These are phyloP conservation scores for Polyploca ridens DNA, from an alignment of 2,888 invertebrate species.

Conservation along the genomic window DNA sequence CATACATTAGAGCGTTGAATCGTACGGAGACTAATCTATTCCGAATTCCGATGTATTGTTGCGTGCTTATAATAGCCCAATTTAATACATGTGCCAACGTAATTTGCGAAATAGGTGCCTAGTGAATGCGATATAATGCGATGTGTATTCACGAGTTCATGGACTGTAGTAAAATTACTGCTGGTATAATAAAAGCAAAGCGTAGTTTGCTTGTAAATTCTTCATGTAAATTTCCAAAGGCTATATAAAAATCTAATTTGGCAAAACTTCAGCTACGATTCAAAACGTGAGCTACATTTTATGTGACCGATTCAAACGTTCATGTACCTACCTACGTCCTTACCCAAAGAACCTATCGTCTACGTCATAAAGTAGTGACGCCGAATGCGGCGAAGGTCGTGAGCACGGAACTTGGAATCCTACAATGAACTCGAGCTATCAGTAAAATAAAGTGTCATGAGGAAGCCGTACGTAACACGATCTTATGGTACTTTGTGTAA, in stretches of 20 bases:
- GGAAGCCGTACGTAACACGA: too few relatives aligned
- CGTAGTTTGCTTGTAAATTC: conserved; percentile 3
- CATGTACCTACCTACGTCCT: not conserved
- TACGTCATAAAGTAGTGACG: too few relatives aligned
- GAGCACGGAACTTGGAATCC: too few relatives aligned
- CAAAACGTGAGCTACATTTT: not conserved
- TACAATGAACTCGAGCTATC: too few relatives aligned
- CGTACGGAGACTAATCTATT: conserved; percentile 8
- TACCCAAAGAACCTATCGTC: not conserved
- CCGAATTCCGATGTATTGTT: not conserved
- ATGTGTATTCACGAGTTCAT: not conserved
- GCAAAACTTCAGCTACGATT: not conserved
- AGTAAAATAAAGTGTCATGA: too few relatives aligned
- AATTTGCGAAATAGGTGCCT: not conserved
- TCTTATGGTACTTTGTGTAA: too few relatives aligned
- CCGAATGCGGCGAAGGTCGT: too few relatives aligned
- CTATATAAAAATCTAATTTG: conserved; percentile 1
- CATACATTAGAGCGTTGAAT: not conserved
- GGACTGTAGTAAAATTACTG: not conserved
- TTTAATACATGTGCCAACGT: conserved; percentile 2
- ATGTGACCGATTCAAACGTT: conserved; percentile 4
- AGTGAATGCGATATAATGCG: conserved; percentile 1
- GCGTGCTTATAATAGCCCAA: conserved; percentile 3
- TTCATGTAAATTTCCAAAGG: not conserved
- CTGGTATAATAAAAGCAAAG: not conserved